phyloP scores from a whole-genome alignment of 2,888 invertebrate genomes.

The Mimachlamys varia region DNA sequence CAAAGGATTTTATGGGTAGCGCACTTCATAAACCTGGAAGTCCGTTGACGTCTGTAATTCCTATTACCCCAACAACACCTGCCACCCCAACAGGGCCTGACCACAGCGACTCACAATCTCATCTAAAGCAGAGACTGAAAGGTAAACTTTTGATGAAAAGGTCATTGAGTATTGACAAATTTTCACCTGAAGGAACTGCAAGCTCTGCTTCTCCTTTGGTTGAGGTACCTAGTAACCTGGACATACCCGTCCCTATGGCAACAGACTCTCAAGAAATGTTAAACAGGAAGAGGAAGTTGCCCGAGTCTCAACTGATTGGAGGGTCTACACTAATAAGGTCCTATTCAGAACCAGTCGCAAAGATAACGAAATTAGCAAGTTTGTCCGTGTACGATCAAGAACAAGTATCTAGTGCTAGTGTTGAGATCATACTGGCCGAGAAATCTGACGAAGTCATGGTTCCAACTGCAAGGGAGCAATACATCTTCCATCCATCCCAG shows the following conservation, averaged over 20 bases:
- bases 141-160: slow-evolving; percentile 78
- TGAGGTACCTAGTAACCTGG: background rate
- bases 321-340: background rate
- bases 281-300: slow-evolving; percentile 8
- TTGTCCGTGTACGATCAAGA: background rate
- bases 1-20: background rate
- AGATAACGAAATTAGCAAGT: background rate
- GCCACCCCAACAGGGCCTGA: background rate
- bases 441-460: background rate
- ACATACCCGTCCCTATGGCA: background rate
- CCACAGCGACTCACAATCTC: background rate
- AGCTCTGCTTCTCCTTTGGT: background rate
- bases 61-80: slow-evolving; percentile 32
- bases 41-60: background rate
- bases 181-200: background rate
- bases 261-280: background rate
- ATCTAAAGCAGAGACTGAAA: slow-evolving; percentile 53
- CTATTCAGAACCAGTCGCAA: background rate
- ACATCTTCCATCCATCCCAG: background rate
- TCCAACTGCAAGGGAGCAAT: background rate
- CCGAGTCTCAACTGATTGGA: background rate
- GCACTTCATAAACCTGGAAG: background rate
- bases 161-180: slow-evolving; percentile 75
- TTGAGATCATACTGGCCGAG: background rate
- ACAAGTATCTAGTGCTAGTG: background rate